Conservation (phyloP, 2,888 invertebrate species). For the Theodoxus fluviatilis region DNA sequence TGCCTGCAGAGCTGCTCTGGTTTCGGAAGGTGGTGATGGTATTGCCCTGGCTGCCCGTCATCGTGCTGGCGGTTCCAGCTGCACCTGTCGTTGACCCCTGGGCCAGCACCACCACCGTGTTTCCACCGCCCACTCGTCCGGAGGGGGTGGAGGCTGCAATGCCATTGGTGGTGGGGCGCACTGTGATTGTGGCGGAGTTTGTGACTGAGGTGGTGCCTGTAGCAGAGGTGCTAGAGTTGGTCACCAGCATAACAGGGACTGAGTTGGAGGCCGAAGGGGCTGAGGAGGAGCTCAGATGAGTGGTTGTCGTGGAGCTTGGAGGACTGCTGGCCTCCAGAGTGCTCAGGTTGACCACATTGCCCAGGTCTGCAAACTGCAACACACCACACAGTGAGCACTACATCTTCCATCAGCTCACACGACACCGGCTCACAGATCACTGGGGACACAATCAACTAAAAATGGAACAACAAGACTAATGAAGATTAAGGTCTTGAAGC, state of each 20-base stretch:
- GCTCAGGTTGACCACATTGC: conserved; percentile 52
- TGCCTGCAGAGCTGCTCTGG: conserved; percentile 41
- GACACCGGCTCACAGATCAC: neutral
- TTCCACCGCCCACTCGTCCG: conserved; percentile 37
- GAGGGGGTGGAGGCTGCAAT: conserved; percentile 33
- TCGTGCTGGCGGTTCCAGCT: conserved; percentile 27
- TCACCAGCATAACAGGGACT: conserved; percentile 49
- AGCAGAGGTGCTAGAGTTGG: conserved; percentile 30
- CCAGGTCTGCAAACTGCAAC: conserved; percentile 58
- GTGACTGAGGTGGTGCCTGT: conserved; percentile 26
- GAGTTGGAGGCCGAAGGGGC: conserved; percentile 38
- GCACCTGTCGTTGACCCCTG: conserved; percentile 40
- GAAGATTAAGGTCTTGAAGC: too few species aligned
- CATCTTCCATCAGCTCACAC: neutral
- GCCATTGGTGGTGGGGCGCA: conserved; percentile 37
- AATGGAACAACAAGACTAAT: neutral
- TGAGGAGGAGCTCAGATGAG: conserved; percentile 22
- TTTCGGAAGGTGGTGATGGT: conserved; percentile 50
- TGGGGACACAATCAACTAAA: neutral
- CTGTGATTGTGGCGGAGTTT: conserved; percentile 31
- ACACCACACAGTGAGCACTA: neutral
- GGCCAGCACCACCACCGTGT: conserved; percentile 51
- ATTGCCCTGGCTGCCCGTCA: conserved; percentile 36
- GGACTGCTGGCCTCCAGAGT: conserved; percentile 41
- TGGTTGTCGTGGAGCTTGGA: conserved; percentile 32